Evolutionary conservation across 2,888 invertebrate species (phyloP).

Genomic region (Thysanoteuthis rhombus): DNA sequence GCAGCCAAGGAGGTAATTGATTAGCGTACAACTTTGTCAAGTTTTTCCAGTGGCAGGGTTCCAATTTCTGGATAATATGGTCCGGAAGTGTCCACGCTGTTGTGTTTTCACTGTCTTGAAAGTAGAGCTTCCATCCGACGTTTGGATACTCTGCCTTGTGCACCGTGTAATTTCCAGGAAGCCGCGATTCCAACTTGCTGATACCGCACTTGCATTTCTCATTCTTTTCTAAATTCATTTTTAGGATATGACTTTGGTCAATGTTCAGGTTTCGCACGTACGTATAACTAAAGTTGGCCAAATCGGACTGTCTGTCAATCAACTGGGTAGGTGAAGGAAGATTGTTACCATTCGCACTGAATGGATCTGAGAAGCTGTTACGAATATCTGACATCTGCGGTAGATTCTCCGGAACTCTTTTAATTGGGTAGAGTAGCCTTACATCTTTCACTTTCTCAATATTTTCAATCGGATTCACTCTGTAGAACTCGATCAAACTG

Average conservation of each 20-base stretch:
- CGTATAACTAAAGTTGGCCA: neutral
- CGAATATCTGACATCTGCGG: neutral
- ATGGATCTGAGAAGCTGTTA: neutral
- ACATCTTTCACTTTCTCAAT: conserved; percentile 22
- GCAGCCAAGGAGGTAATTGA: neutral
- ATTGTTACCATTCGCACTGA: neutral
- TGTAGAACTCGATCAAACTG: conserved; percentile 23
- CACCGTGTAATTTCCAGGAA: conserved; percentile 13
- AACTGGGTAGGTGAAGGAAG: neutral
- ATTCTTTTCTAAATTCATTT: neutral
- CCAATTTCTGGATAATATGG: conserved; percentile 15
- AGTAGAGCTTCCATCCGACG: conserved; percentile 26
- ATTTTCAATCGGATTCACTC: conserved; percentile 17
- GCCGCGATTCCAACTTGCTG: neutral
- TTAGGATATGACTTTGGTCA: neutral
- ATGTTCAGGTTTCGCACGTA: neutral
- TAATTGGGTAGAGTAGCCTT: neutral
- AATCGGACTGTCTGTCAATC: neutral
- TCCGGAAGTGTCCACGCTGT: neutral
- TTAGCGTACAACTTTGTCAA: neutral
- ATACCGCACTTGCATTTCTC: conserved; percentile 18
- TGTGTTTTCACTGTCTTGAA: conserved; percentile 1
- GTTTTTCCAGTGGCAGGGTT: conserved; percentile 21
- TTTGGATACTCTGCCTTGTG: conserved; percentile 13
- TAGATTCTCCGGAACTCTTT: too few species aligned